Percentiles rank a stretch among this genome's conserved stretches.
phyloP scores from a whole-genome alignment of 2,797 vertebrate species.

The Spea hammondii region DNA sequence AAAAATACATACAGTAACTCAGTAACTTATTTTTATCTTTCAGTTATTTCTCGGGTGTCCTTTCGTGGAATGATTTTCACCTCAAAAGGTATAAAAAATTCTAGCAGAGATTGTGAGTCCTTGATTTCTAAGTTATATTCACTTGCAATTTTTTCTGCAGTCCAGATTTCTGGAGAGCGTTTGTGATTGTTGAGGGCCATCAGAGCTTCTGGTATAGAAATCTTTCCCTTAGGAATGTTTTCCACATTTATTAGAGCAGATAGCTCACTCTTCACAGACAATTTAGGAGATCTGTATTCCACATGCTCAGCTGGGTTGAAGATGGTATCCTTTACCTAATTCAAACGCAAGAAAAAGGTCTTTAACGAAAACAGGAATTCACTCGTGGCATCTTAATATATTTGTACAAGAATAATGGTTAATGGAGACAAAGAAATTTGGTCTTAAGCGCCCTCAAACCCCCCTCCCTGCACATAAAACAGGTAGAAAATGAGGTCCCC shows the following conservation, averaged over 20 bases:
- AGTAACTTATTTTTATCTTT: not conserved
- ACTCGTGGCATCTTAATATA: too few species aligned
- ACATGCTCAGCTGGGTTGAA: slow-evolving; percentile 35
- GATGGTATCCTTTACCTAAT: slow-evolving; percentile 61
- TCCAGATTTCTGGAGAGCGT: slow-evolving; percentile 77
- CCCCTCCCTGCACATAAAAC: too few species aligned
- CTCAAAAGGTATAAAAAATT: slow-evolving; percentile 84
- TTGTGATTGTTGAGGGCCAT: slow-evolving; percentile 82
- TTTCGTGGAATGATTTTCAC: slow-evolving; percentile 72
- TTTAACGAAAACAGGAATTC: not conserved
- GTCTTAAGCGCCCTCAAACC: too few species aligned
- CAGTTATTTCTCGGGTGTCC: slow-evolving; percentile 66
- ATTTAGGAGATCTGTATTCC: slow-evolving; percentile 71
- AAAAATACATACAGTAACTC: not conserved
- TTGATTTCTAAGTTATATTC: slow-evolving; percentile 82
- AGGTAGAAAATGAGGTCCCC: too few species aligned
- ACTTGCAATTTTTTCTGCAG: slow-evolving; percentile 79
- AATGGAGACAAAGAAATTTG: too few species aligned
- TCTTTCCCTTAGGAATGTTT: slow-evolving; percentile 82
- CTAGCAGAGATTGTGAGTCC: slow-evolving; percentile 77
- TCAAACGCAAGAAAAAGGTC: slow-evolving; percentile 30
- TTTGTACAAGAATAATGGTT: too few species aligned
- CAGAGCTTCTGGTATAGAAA: slow-evolving; percentile 82
- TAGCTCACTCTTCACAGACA: slow-evolving; percentile 59
- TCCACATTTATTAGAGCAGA: slow-evolving; percentile 63